phyloP scores from a whole-genome alignment of 2,797 vertebrate species.

The Pangasius sanitwongsei region DNA sequence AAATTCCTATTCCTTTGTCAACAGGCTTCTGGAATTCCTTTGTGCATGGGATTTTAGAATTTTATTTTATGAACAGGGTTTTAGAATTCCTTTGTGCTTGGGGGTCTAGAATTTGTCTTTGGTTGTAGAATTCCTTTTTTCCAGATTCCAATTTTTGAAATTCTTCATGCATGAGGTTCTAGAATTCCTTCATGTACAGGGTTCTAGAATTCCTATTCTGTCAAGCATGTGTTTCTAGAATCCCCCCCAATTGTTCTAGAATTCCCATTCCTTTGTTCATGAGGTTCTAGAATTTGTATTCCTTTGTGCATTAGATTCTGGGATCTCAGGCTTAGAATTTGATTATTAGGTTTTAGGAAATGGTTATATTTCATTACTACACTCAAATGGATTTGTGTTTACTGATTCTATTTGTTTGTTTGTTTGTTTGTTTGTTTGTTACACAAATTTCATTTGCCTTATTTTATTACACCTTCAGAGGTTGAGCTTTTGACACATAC shows the following conservation, averaged over 20 bases:
- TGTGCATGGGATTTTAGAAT: background rate
- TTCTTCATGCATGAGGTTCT: no score
- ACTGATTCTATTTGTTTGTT: background rate
- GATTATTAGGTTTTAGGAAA: background rate
- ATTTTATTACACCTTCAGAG: background rate
- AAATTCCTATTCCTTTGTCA: background rate
- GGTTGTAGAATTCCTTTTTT: no score
- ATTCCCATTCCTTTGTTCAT: background rate
- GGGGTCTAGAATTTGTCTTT: no score
- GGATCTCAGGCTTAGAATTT: background rate
- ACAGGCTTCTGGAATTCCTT: background rate
- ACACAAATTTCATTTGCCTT: background rate
- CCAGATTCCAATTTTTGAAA: no score
- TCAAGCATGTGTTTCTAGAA: no score
- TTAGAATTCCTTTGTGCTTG: no score
- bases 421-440: background rate
- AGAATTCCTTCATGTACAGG: no score
- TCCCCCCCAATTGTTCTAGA: no score
- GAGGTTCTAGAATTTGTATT: background rate
- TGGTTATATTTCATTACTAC: background rate
- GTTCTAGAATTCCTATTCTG: no score
- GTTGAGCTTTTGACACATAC: background rate
- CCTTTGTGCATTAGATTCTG: background rate
- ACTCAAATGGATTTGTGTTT: background rate
- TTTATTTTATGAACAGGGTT: background rate